Evolutionary conservation across 2,888 invertebrate genomes (phyloP).

Genomic region (Lasioglossum oenotherae): DNA sequence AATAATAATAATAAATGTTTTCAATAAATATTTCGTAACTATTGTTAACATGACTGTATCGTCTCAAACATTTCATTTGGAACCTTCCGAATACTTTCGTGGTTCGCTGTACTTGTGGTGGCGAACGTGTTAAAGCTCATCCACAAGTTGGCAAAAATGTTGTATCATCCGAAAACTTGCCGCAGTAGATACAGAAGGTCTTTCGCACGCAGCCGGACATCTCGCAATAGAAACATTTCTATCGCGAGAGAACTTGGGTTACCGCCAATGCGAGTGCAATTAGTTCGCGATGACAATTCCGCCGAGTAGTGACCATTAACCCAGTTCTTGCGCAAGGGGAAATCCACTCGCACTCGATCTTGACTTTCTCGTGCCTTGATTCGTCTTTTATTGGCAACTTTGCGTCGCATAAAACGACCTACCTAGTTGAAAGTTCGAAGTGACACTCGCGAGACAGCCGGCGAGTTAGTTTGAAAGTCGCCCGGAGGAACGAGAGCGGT

Average conservation of each 20-base stretch:
- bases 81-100: not conserved
- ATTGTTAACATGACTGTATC: no score
- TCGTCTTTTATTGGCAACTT: constrained; percentile 22
- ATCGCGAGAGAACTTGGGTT: constrained; percentile 62
- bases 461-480: not conserved
- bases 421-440: constrained; percentile 7
- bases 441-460: constrained; percentile 15
- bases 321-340: constrained; percentile 70
- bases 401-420: constrained; percentile 20
- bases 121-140: not conserved
- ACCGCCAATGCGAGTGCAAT: constrained; percentile 78
- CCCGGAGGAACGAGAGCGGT: not conserved
- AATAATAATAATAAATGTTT: no score
- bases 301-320: constrained; percentile 80
- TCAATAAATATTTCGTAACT: no score
- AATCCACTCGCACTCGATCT: constrained; percentile 44
- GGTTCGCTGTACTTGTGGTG: not conserved
- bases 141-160: not conserved
- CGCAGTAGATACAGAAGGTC: not conserved
- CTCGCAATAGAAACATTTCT: constrained; percentile 42
- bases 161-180: not conserved
- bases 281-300: constrained; percentile 81
- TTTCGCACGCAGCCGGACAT: constrained; percentile 20
- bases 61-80: not conserved
- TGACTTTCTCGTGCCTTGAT: constrained; percentile 27